Evolutionary conservation across 2,888 invertebrate genomes (phyloP).

Genomic region (Calephelis perditalis): DNA sequence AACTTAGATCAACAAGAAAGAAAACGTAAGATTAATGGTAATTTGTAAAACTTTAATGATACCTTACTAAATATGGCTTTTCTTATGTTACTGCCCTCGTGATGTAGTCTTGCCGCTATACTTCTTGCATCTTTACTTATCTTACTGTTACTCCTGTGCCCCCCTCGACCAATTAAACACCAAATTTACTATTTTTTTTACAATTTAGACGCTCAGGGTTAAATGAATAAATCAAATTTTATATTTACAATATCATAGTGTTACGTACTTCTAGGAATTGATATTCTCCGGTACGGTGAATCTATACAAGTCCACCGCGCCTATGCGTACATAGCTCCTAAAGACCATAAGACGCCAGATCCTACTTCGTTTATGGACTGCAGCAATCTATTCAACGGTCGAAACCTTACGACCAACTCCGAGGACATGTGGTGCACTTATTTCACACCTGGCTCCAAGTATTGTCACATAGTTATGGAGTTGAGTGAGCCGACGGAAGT

Average conservation of each 20-base stretch:
- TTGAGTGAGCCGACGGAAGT: slow-evolving; percentile 53
- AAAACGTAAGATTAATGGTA: too few species aligned
- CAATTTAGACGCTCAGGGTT: too few species aligned
- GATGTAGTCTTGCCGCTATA: too few species aligned
- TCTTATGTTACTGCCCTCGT: too few species aligned
- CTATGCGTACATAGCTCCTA: slow-evolving; percentile 50
- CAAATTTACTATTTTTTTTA: too few species aligned
- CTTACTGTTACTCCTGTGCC: too few species aligned
- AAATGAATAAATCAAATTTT: too few species aligned
- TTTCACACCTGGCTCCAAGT: slow-evolving; percentile 48
- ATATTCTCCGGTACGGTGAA: slow-evolving; percentile 55
- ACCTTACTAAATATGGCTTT: too few species aligned
- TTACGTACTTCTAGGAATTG: slow-evolving; percentile 59
- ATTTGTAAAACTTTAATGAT: too few species aligned
- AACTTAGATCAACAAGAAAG: too few species aligned
- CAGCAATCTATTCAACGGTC: slow-evolving; percentile 80
- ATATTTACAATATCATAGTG: neutral
- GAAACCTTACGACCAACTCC: slow-evolving; percentile 82
- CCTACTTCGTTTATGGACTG: slow-evolving; percentile 49
- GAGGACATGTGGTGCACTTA: slow-evolving; percentile 82
- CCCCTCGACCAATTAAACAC: too few species aligned
- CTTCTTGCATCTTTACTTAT: too few species aligned
- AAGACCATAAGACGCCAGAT: slow-evolving; percentile 42
- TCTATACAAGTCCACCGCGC: slow-evolving; percentile 48
- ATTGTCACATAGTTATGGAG: slow-evolving; percentile 61